Base-by-base conservation (phyloP, 2,797 vertebrate genomes). In the Esox lucius region DNA sequence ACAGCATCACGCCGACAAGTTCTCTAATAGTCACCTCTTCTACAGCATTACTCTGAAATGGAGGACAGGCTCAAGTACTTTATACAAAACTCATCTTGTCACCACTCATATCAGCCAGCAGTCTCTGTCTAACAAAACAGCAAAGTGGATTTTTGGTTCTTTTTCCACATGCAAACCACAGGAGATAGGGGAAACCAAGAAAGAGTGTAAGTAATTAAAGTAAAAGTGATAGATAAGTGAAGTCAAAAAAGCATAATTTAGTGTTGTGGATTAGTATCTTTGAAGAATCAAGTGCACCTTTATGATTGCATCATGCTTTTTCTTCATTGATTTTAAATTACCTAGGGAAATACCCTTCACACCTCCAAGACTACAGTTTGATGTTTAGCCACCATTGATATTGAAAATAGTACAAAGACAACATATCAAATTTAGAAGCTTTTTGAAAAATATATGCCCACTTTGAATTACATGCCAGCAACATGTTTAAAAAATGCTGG, bases 251-350 rank as follows among this genome's bases (percentile, higher is more conserved):
- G n/a, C 17, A 15, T 42, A n/a, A 67, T 42, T 67, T 35, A 42
- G 35, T 42, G 66, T 28, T 68, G 33, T 68, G 15, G 19, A 42
- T 17, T 16, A 17, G 35, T 39, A n/a, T 42, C 5, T 42, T 22
- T 17, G 7, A 13, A 5, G 62, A 39, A 0, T 68, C 66, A n/a
- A 24, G 33, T 19, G 35, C 33, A 22, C 19, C 66, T 12, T 68
- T 68, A 61, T 61, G 9, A 61, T 61, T 6, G 56, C 56, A 61
- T n/a, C 56, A 61, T 24, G 19, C 49, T 64, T 66, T 68, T 42
- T 17, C 19, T 68, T 19, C 9, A 35, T n/a, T 68, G 15, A 67
- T 65, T 39, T 67, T 8, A 33, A 33, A 67, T 17, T 35, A 67
- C 65, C 35, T 33, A 11, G 24, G 13, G 22, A 61, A 35, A 42